Base-by-base conservation (phyloP, 1,140 invertebrate species). In the Tetranychus cinnabarinus region DNA sequence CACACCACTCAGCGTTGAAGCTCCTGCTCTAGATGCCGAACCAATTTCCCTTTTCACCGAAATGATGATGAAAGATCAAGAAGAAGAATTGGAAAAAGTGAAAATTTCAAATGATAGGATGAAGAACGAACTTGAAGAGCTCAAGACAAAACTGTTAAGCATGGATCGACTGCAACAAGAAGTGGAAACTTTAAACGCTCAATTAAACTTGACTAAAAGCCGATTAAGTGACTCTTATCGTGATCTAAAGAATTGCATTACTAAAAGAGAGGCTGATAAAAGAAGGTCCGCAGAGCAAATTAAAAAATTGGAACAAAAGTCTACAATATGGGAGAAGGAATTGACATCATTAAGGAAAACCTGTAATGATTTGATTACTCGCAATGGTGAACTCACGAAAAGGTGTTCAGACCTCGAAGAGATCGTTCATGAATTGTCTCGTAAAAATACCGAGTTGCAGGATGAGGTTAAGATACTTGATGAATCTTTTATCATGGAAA, bases 401-500 rank as follows among this genome's bases (percentile, higher is more conserved):
- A 8, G 8, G 50, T 6, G n/a, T 33, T n/a, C 13, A 2, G 31
- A n/a, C 31, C n/a, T 52, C n/a, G 31, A 52, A 23, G 50, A 12
- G 7, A 52, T n/a, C 7, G 50, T 52, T 4, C n/a, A 23, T 8
- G 50, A 52, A 33, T 23, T 52, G 12, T 42, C 39, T 55, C 52
- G 12, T 7, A 5, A 35, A 55, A 35, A 55, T 55, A 7, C 52
- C 12, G 52, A 31, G 1, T 52, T 12, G 12, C 23, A 46, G 12
- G 56, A 33, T 52, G 54, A 36, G 8, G 42, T 56, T n/a, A 45
- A 56, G 6, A 31, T 61, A 8, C 42, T 59, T 31, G 15, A 59
- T 23, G 12, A n/a, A 23, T 62, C 61, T 34, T 62, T 62, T 50
- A 37, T 31, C 2, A 15, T 48, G 3, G 61, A 62, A 62, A 13